Evolutionary conservation across 2,888 invertebrate species (phyloP).

Genomic region (Lysandra coridon): DNA sequence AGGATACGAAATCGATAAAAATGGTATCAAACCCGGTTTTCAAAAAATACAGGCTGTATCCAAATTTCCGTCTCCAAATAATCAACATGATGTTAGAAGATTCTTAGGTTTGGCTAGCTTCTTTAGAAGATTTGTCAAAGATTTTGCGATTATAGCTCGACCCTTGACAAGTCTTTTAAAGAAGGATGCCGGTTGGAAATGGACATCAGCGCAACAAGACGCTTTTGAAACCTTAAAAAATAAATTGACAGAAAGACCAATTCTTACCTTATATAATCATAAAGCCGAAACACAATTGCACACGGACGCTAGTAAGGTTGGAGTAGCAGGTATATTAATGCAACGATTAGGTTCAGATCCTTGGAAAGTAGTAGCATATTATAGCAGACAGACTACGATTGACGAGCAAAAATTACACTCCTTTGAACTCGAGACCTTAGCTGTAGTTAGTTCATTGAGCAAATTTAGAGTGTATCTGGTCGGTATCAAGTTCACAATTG

Average conservation of each 20-base stretch:
- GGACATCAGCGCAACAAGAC: background rate
- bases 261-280: constrained; percentile 15
- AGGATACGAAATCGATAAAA: no score
- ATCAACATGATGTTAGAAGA: no score
- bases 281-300: constrained; percentile 10
- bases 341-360: background rate
- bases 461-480: constrained; percentile 37
- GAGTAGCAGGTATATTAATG: constrained; percentile 16
- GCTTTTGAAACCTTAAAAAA: constrained; percentile 6
- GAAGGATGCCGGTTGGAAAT: constrained; percentile 18
- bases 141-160: no score
- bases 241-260: background rate
- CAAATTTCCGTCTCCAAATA: no score
- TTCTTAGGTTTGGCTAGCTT: no score
- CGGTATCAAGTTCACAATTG: constrained; percentile 37
- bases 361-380: background rate
- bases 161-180: constrained; percentile 32
- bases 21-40: no score
- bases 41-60: no score
- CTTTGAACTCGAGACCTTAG: constrained; percentile 26
- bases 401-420: constrained; percentile 3
- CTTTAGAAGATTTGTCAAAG: no score
- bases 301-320: constrained; percentile 18
- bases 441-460: constrained; percentile 21
- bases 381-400: background rate